Evolutionary conservation across 2,888 invertebrate species (phyloP), one percentile per base, ranked within the genome.

Genomic region (Zaprionus lineosus): DNA sequence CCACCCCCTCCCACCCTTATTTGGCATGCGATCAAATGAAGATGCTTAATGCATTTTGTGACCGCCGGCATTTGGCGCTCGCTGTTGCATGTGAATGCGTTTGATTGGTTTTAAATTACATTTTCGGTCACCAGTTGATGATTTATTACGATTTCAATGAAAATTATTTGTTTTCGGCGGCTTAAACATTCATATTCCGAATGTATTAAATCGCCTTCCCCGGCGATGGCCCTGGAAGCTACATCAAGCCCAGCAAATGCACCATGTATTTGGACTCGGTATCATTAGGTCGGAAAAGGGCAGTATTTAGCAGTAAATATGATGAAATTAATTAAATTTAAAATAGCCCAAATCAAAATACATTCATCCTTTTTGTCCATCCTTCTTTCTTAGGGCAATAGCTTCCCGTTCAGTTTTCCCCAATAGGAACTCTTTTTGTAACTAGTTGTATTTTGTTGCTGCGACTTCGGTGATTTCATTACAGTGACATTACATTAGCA

Each of bases 51-150:
- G 59, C 58, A 59, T 71, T 74, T 71, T 59, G 56, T 71, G 57
- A 58, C 79, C 79, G 50, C 47, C 51, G 58, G 67, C 71, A 64
- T 51, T 66, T 58, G 55, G 43, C 40, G 52, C 34, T 46, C 60
- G 39, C 15, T 70, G 63, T 74, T 71, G 75, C 72, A 76, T 74
- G 56, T 51, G 66, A 55, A 60, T 76, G 83, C 76, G 26, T 64
- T 79, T 79, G 76, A 77, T 72, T 79, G 84, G 55, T 59, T 75
- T 79, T 72, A 68, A 68, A 77, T 79, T 75, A 68, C 59, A 79
- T 79, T 71, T 64, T 39, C 24, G 36, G 47, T 1, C 37, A 51
- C 7, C 12, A 52, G 55, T 31, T 39, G 15, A 43, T 48, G 58
- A 65, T 61, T 73, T 44, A 65, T 51, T 55, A 44, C 44, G 36